These are phyloP conservation scores for Podarcis cretensis DNA, from an alignment of 2,113 vertebrate genomes.

Conservation along the genomic window DNA sequence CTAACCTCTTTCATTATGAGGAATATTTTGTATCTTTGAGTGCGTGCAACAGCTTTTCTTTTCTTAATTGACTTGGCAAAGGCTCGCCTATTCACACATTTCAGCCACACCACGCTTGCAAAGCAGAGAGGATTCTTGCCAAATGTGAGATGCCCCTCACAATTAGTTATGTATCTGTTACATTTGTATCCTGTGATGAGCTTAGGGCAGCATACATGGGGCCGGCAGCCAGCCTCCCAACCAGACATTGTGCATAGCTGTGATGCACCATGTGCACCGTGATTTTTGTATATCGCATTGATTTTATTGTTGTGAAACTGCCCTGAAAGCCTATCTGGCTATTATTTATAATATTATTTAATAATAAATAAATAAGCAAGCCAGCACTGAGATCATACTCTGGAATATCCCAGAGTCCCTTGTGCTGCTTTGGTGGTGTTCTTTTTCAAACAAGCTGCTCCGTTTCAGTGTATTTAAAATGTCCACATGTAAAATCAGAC, in stretches of 20 bases:
- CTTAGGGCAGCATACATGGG: not conserved
- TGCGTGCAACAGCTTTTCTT: not conserved
- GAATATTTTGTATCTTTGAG: not conserved
- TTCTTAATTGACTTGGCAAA: constrained; percentile 2
- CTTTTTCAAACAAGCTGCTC: not conserved
- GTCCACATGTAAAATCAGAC: not conserved
- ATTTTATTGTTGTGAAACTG: not conserved
- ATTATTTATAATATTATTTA: not conserved
- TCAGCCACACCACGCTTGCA: not conserved
- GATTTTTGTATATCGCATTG: not conserved
- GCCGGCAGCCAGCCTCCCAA: not conserved
- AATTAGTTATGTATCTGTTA: not conserved
- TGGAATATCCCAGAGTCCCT: not conserved
- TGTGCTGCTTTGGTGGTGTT: not conserved
- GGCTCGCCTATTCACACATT: not conserved
- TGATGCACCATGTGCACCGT: too few relatives aligned
- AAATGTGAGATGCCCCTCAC: not conserved
- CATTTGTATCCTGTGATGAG: not conserved
- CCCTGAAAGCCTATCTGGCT: not conserved
- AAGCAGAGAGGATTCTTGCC: not conserved
- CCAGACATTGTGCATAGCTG: not conserved
- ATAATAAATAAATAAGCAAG: not conserved
- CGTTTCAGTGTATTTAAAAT: not conserved
- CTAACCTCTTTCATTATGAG: not conserved
- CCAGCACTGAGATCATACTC: not conserved